Percentiles rank a stretch among this genome's conserved stretches.
phyloP scores from a whole-genome alignment of 53 echinoderm and acorn worm species.

The Apostichopus leukothele region DNA sequence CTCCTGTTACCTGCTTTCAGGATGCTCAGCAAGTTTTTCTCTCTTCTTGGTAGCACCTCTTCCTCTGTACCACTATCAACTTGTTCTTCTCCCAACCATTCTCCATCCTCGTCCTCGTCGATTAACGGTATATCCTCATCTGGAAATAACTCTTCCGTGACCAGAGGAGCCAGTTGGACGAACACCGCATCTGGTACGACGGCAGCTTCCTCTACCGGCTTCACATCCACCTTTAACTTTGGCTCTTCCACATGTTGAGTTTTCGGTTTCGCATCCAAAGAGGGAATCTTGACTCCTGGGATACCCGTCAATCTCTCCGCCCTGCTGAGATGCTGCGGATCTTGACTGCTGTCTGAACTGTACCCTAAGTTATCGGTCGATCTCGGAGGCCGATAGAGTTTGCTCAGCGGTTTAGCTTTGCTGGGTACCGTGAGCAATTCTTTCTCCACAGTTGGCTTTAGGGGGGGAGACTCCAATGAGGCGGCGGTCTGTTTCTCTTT shows the following conservation, averaged over 20 bases:
- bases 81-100: not conserved
- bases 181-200: not conserved
- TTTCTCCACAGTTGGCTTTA: slow-evolving; percentile 9
- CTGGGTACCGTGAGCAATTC: slow-evolving; percentile 29
- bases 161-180: slow-evolving; percentile 31
- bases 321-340: slow-evolving; percentile 18
- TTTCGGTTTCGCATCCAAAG: not conserved
- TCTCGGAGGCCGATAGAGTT: slow-evolving; percentile 68
- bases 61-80: not conserved
- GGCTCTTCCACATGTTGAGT: not conserved
- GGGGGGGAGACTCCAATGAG: not conserved
- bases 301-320: slow-evolving; percentile 37
- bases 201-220: slow-evolving; percentile 2
- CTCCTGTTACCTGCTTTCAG: slow-evolving; percentile 57
- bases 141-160: slow-evolving; percentile 49
- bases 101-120: slow-evolving; percentile 52
- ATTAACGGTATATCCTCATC: slow-evolving; percentile 55
- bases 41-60: slow-evolving; percentile 5
- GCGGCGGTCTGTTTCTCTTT: not conserved
- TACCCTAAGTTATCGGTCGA: slow-evolving; percentile 90
- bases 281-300: slow-evolving; percentile 17
- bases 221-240: not conserved
- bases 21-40: slow-evolving; percentile 31
- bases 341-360: slow-evolving; percentile 92
- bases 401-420: slow-evolving; percentile 45